Conservation (phyloP, 1,140 invertebrate species). For the Euura saliciscinereae region DNA sequence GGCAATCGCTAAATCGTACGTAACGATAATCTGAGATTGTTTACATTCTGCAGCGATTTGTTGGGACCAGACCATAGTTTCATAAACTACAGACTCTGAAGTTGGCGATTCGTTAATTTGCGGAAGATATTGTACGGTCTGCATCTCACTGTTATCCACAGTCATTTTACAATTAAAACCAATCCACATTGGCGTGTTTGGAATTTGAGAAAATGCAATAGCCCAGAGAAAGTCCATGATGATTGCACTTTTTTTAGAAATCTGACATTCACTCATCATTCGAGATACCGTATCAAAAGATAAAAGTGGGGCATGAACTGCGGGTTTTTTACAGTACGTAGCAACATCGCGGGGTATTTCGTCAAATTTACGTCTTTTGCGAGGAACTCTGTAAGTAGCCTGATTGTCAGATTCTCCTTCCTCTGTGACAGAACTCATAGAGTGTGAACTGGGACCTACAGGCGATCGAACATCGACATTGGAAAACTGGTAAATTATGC, state of each 20-base stretch:
- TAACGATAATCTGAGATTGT: constrained; percentile 30
- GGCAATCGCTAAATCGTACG: constrained; percentile 24
- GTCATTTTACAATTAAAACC: constrained; percentile 40
- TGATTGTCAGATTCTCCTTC: constrained; percentile 14
- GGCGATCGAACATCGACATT: no score
- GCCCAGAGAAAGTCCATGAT: constrained; percentile 43
- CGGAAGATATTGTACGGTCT: constrained; percentile 35
- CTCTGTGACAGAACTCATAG: not conserved
- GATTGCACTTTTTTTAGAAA: constrained; percentile 29
- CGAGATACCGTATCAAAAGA: constrained; percentile 19
- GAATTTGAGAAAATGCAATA: constrained; percentile 37
- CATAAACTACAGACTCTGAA: constrained; percentile 25
- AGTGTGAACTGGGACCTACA: no score
- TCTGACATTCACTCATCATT: constrained; percentile 23
- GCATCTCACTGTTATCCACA: constrained; percentile 31
- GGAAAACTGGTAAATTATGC: constrained; percentile 50
- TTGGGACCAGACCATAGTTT: constrained; percentile 32
- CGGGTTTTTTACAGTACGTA: constrained; percentile 28
- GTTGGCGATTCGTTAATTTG: constrained; percentile 25
- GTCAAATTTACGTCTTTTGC: not conserved
- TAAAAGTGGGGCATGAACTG: constrained; percentile 17
- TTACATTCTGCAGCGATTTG: constrained; percentile 31
- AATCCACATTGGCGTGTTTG: constrained; percentile 42
- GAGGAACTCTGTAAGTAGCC: not conserved
- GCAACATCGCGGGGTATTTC: constrained; percentile 29